Evolutionary conservation across 2,113 vertebrate genomes (phyloP).

Genomic region (Pelvicachromis taeniatus): DNA sequence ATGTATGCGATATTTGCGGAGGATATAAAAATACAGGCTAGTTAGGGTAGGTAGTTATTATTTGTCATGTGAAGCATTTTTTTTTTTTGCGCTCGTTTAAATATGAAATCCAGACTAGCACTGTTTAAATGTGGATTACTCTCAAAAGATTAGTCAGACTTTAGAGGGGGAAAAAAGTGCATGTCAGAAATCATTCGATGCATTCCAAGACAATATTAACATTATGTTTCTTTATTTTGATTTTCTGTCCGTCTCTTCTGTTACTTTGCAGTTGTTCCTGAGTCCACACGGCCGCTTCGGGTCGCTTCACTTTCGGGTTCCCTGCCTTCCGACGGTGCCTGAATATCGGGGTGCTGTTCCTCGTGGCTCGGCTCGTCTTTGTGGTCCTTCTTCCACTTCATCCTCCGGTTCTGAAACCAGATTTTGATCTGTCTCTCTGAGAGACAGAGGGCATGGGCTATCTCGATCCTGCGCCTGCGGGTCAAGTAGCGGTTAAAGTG

Average conservation of each 20-base stretch:
- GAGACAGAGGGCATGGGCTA: slow-evolving; percentile 83
- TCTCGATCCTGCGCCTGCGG: slow-evolving; percentile 83
- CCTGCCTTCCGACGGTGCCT: background rate
- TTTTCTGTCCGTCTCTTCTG: background rate
- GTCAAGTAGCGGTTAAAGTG: slow-evolving; percentile 91
- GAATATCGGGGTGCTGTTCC: background rate
- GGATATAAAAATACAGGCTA: background rate
- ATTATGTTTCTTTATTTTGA: background rate
- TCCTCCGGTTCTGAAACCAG: slow-evolving; percentile 91
- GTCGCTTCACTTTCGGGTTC: background rate
- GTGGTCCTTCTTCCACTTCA: slow-evolving; percentile 94
- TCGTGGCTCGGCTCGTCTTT: slow-evolving; percentile 12
- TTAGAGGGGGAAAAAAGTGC: background rate
- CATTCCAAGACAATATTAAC: background rate
- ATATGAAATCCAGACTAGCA: background rate
- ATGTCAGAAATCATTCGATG: background rate
- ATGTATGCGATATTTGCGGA: background rate
- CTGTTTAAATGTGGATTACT: background rate
- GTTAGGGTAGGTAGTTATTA: slow-evolving; percentile 13
- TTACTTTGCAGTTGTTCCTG: slow-evolving; percentile 30
- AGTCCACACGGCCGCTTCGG: background rate
- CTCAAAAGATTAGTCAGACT: background rate
- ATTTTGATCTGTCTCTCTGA: slow-evolving; percentile 91
- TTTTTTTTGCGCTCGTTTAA: background rate
- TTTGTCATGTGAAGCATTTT: background rate